A percentile compares a stretch with the other conserved stretches of the same genome.
Evolutionary conservation across 2,113 vertebrate species (phyloP).

Genomic region (Anseranas semipalmata): DNA sequence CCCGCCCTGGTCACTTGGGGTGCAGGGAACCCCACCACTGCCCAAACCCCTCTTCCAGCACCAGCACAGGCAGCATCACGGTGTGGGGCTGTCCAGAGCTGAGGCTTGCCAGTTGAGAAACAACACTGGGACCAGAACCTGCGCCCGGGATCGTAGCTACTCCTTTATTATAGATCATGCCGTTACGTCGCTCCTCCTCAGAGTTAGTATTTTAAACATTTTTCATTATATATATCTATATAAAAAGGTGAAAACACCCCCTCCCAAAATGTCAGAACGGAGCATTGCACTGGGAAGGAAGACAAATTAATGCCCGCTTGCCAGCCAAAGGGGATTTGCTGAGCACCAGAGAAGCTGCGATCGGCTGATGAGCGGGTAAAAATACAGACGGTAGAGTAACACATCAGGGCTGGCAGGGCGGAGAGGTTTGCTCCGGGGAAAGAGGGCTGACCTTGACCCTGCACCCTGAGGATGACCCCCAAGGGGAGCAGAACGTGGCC

Average conservation of each 20-base stretch:
- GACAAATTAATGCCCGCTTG: neutral
- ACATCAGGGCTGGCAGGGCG: neutral
- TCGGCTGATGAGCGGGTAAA: neutral
- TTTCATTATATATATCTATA: conserved; percentile 67
- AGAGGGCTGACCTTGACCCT: neutral
- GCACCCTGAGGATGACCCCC: neutral
- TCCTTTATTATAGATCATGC: conserved; percentile 75
- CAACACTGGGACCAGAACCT: neutral
- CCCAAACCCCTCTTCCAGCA: neutral
- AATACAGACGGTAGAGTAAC: neutral
- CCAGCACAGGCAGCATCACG: rapidly evolving
- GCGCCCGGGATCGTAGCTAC: conserved; percentile 52
- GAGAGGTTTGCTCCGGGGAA: neutral
- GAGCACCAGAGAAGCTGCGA: conserved; percentile 49
- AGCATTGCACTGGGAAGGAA: conserved; percentile 26
- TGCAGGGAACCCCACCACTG: neutral
- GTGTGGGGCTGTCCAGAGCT: neutral
- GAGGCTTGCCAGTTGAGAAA: neutral
- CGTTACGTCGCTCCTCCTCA: conserved; percentile 53
- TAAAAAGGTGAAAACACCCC: conserved; percentile 61
- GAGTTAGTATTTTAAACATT: conserved; percentile 67
- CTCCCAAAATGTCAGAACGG: neutral
- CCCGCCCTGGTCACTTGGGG: rapidly evolving
- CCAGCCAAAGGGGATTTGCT: neutral
- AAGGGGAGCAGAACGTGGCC: neutral